Conservation (phyloP, 2,797 vertebrate species). For the Sebastes diploproa region DNA sequence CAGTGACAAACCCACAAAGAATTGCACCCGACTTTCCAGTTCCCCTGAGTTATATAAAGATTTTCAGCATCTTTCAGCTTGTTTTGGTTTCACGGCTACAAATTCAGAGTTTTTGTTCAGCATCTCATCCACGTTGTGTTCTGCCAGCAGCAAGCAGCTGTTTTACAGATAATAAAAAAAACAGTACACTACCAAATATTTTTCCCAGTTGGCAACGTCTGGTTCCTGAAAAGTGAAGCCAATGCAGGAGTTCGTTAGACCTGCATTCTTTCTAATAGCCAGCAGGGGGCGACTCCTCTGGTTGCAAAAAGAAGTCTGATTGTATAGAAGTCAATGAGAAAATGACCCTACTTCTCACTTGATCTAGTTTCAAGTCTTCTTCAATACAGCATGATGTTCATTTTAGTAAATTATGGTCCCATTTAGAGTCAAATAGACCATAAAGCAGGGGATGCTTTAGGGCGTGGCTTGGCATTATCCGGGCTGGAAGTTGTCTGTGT, state of each 20-base stretch:
- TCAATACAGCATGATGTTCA: too few relatives aligned
- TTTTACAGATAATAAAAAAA: neutral
- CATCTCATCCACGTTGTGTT: neutral
- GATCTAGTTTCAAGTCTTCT: too few relatives aligned
- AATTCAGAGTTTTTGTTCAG: neutral
- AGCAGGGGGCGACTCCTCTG: neutral
- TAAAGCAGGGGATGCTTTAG: too few relatives aligned
- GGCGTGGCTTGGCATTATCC: rapidly evolving
- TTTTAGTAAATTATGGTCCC: too few relatives aligned
- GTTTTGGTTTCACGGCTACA: neutral
- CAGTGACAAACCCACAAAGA: neutral
- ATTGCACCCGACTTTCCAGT: neutral
- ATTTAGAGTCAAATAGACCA: rapidly evolving
- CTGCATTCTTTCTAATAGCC: neutral
- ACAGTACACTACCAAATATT: neutral
- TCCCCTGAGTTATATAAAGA: neutral
- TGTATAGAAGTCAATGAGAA: too few relatives aligned
- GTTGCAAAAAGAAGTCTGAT: too few relatives aligned
- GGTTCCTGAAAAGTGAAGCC: neutral
- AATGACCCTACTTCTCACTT: too few relatives aligned
- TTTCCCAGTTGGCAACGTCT: neutral
- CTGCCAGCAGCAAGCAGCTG: neutral
- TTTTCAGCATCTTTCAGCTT: neutral
- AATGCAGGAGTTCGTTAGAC: rapidly evolving
- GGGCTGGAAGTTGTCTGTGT: too few relatives aligned